phyloP scores from a whole-genome alignment of 2,113 vertebrate genomes.

The Nesospiza acunhae region DNA sequence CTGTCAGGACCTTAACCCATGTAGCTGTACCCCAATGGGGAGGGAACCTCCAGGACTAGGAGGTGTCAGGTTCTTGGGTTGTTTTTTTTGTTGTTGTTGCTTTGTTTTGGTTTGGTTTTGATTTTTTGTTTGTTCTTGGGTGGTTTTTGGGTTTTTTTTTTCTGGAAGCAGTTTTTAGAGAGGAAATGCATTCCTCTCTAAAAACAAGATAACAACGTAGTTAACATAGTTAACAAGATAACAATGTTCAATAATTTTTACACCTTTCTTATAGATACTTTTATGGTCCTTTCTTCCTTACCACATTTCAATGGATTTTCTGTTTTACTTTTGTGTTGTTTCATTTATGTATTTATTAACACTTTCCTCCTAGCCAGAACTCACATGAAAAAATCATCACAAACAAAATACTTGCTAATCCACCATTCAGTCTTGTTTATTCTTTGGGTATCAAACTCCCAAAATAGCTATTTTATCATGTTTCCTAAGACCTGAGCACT shows the following conservation, averaged over 20 bases:
- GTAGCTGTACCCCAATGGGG: accelerated
- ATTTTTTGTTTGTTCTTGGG: too few relatives aligned
- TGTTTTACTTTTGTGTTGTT: neutral
- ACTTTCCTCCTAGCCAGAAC: neutral
- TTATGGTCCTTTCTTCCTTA: neutral
- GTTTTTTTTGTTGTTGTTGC: too few relatives aligned
- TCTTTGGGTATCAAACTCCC: neutral
- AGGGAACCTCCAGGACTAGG: neutral
- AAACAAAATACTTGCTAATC: neutral
- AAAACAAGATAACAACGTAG: too few relatives aligned
- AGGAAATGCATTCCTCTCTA: neutral
- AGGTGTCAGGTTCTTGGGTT: neutral
- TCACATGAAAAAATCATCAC: neutral
- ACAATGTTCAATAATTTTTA: neutral
- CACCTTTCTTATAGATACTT: neutral
- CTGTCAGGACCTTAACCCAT: neutral
- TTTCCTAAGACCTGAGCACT: neutral
- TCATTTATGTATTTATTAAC: neutral
- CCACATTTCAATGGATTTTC: neutral
- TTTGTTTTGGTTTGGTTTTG: neutral
- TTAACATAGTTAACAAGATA: neutral
- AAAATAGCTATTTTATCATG: neutral
- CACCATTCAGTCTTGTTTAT: neutral
- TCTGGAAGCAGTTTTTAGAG: neutral
- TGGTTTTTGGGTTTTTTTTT: neutral